phyloP scores from a whole-genome alignment of 2,888 invertebrate genomes.

The Neuroscelio doddi region DNA sequence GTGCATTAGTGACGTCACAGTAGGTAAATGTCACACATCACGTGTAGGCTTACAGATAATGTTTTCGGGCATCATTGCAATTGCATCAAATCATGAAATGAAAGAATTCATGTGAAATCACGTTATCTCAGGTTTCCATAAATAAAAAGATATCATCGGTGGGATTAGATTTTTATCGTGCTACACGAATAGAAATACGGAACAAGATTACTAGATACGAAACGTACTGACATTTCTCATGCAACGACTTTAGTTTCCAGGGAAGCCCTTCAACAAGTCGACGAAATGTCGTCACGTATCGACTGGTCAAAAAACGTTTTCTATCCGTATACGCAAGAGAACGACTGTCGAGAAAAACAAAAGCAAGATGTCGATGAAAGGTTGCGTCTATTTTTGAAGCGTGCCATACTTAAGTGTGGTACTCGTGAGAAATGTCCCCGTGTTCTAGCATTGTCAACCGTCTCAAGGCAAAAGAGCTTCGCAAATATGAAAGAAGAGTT shows the following conservation, averaged over 20 bases:
- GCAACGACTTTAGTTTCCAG: constrained; percentile 23
- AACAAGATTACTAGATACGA: constrained; percentile 20
- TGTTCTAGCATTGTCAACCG: constrained; percentile 24
- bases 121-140: too few species aligned
- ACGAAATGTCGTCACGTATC: constrained; percentile 42
- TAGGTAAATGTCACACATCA: constrained; percentile 12
- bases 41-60: too few species aligned
- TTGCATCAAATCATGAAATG: too few species aligned
- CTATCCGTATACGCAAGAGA: constrained; percentile 18
- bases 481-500: constrained; percentile 22
- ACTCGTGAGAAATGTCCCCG: constrained; percentile 24
- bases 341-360: constrained; percentile 37
- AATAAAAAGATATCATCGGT: too few species aligned
- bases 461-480: constrained; percentile 7
- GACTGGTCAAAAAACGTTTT: constrained; percentile 34
- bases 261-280: constrained; percentile 36
- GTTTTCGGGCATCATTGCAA: too few species aligned
- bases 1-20: background rate
- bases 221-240: constrained; percentile 10
- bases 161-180: background rate
- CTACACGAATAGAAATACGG: background rate
- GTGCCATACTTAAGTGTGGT: constrained; percentile 21
- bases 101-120: too few species aligned
- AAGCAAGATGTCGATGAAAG: constrained; percentile 36
- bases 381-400: constrained; percentile 24